Conservation (phyloP, 2,888 invertebrate species). For the Hermaeophaga mercurialis region DNA sequence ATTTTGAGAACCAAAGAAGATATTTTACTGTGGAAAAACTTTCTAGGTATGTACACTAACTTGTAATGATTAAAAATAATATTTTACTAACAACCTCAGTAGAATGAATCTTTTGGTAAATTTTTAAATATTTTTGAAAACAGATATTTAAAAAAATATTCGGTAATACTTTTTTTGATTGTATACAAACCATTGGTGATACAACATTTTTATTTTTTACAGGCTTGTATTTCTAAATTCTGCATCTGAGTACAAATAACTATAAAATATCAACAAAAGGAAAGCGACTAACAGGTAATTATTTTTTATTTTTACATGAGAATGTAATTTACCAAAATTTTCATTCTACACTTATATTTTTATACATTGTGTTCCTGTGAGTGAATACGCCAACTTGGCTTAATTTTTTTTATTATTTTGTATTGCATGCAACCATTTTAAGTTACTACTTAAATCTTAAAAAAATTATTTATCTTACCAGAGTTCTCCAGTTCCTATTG, state of each 20-base stretch:
- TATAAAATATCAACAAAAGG: slow-evolving; percentile 9
- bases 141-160: neutral
- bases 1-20: too few species aligned
- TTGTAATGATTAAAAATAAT: too few species aligned
- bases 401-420: too few species aligned
- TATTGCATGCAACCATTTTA: too few species aligned
- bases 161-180: neutral
- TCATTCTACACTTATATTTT: slow-evolving; percentile 21
- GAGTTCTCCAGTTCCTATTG: slow-evolving; percentile 76
- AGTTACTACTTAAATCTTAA: too few species aligned
- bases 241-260: slow-evolving; percentile 7
- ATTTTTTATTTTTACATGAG: slow-evolving; percentile 1
- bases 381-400: too few species aligned
- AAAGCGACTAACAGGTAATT: slow-evolving; percentile 12
- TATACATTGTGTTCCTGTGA: too few species aligned
- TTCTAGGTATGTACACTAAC: too few species aligned
- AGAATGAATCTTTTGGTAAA: slow-evolving; percentile 21
- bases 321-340: slow-evolving; percentile 17
- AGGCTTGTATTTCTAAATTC: slow-evolving; percentile 8
- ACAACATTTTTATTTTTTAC: slow-evolving; percentile 19
- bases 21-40: too few species aligned
- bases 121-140: neutral
- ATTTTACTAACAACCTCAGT: slow-evolving; percentile 5
- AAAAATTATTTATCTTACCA: too few species aligned
- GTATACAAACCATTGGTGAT: neutral